Conservation (phyloP, 1,140 invertebrate genomes). For the Pseudachorutes palmiensis region DNA sequence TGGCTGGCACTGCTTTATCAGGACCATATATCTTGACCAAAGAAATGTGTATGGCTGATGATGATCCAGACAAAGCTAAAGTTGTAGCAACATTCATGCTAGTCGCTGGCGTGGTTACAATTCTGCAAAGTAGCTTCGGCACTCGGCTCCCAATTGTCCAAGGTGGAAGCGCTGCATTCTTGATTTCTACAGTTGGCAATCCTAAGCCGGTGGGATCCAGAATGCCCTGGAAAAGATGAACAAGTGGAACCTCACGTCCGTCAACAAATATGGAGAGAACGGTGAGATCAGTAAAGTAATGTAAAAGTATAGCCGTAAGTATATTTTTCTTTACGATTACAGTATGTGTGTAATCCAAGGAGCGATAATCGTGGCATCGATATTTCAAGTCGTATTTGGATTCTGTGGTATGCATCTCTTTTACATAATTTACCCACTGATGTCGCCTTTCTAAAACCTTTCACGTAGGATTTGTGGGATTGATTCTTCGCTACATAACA, state of each 20-base stretch:
- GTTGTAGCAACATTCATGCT: slow-evolving; percentile 64
- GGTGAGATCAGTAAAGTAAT: neutral
- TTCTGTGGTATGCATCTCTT: slow-evolving; percentile 39
- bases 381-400: slow-evolving; percentile 47
- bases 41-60: neutral
- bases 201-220: slow-evolving; percentile 47
- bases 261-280: slow-evolving; percentile 28
- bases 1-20: neutral
- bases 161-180: slow-evolving; percentile 44
- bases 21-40: neutral
- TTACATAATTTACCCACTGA: neutral
- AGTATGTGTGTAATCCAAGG: slow-evolving; percentile 48
- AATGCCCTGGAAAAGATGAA: slow-evolving; percentile 59
- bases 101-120: slow-evolving; percentile 72
- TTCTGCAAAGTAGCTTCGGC: slow-evolving; percentile 51
- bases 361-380: slow-evolving; percentile 46
- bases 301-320: neutral
- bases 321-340: neutral
- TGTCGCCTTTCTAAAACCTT: neutral
- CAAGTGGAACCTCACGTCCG: slow-evolving; percentile 39
- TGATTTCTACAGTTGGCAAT: slow-evolving; percentile 64
- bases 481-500: slow-evolving; percentile 62
- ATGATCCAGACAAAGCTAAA: neutral
- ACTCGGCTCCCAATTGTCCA: slow-evolving; percentile 57
- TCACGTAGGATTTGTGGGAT: slow-evolving; percentile 57